phyloP scores from a whole-genome alignment of 2,888 invertebrate species.

The Acanthococcus lagerstroemiae region DNA sequence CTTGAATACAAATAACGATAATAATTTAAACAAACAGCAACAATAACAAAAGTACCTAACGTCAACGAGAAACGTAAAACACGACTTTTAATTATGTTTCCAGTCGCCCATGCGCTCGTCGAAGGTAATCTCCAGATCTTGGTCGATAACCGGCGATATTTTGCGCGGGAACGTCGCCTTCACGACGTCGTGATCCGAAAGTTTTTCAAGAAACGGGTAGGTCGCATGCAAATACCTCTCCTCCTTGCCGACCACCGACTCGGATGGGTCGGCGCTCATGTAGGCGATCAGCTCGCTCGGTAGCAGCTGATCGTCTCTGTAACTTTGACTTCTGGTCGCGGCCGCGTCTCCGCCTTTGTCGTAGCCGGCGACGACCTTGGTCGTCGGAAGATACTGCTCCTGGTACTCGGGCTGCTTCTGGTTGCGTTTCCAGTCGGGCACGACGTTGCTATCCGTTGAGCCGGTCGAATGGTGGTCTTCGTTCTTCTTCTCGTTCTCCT shows the following conservation, averaged over 20 bases:
- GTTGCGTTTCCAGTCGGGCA: neutral
- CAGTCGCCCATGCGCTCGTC: neutral
- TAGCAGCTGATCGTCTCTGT: neutral
- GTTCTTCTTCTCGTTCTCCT: neutral
- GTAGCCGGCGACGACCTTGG: neutral
- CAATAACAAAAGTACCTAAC: neutral
- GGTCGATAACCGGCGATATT: slow-evolving; percentile 5
- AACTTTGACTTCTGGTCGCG: neutral
- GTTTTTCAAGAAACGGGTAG: neutral
- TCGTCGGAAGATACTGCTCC: neutral
- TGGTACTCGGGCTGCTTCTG: neutral
- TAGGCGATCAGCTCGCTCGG: slow-evolving; percentile 17
- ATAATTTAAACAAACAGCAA: neutral
- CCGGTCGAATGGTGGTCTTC: neutral
- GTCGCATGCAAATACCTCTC: neutral
- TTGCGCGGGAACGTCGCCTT: neutral
- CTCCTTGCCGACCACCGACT: slow-evolving; percentile 12
- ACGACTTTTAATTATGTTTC: neutral
- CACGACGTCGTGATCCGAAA: neutral
- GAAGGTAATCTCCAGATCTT: slow-evolving; percentile 6
- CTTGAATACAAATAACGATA: too few relatives aligned
- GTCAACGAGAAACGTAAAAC: neutral
- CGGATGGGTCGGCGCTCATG: slow-evolving; percentile 18
- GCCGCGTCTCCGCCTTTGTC: neutral
- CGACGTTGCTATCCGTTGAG: neutral